These are phyloP conservation scores for Cephalopterus ornatus DNA, from an alignment of 2,113 vertebrate species.

Conservation along the genomic window DNA sequence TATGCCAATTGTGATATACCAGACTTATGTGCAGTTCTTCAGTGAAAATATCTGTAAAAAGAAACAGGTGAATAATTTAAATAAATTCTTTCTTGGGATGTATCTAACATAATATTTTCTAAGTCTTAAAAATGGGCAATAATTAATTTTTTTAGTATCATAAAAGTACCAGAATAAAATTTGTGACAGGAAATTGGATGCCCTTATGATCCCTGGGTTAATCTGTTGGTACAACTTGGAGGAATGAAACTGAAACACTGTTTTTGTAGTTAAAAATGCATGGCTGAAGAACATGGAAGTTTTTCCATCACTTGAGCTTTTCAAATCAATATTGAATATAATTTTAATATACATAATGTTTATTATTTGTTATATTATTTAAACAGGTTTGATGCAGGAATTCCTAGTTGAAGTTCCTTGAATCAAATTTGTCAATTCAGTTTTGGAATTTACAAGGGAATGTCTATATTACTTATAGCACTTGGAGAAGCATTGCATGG, in stretches of 20 bases:
- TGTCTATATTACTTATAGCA: background rate
- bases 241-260: background rate
- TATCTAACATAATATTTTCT: background rate
- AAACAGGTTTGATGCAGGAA: background rate
- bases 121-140: background rate
- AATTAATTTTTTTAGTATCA: background rate
- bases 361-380: background rate
- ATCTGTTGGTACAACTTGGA: background rate
- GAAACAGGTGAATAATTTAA: background rate
- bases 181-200: background rate
- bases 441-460: background rate
- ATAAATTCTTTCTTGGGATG: rapidly evolving
- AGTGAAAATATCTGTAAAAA: background rate
- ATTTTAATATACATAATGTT: background rate
- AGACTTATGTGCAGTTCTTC: background rate
- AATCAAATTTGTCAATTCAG: background rate
- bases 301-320: background rate
- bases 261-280: background rate
- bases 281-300: background rate
- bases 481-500: background rate
- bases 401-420: background rate
- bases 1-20: rapidly evolving
- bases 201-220: background rate
- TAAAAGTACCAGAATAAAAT: background rate
- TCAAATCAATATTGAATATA: background rate